phyloP scores from a whole-genome alignment of 2,113 vertebrate species.

The Holacanthus passer region DNA sequence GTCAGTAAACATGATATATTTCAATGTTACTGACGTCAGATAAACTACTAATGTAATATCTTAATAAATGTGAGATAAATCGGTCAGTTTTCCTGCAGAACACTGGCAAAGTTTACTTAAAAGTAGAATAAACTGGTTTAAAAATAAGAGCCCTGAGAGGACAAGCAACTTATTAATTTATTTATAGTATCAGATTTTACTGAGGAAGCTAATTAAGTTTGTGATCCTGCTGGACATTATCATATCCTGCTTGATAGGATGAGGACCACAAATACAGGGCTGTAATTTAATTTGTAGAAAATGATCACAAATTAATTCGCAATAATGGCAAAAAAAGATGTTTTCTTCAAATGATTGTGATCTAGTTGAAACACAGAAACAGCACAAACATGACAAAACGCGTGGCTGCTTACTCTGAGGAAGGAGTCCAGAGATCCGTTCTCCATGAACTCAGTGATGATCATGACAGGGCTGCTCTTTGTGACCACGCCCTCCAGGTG shows the following conservation, averaged over 20 bases:
- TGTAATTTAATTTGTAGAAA: background rate
- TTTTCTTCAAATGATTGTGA: background rate
- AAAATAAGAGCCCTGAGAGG: too few relatives aligned
- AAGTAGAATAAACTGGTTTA: too few relatives aligned
- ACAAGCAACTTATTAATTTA: background rate
- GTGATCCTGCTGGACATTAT: background rate
- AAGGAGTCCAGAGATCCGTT: slow-evolving; percentile 98
- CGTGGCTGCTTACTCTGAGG: slow-evolving; percentile 87
- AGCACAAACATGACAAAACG: background rate
- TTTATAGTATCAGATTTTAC: background rate
- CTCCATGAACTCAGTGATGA: slow-evolving; percentile 99
- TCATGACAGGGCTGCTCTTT: slow-evolving; percentile 98
- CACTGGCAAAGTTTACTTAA: too few relatives aligned
- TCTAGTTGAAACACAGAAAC: background rate
- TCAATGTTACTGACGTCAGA: background rate
- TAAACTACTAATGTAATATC: background rate
- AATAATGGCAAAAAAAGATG: background rate
- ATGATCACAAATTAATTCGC: background rate
- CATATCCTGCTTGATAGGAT: background rate
- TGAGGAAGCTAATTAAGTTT: background rate
- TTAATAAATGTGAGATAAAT: background rate
- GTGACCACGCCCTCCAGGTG: slow-evolving; percentile 98
- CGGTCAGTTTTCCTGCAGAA: background rate
- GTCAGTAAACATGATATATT: background rate
- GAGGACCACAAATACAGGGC: background rate